Evolutionary conservation across 1,140 invertebrate species (phyloP), one percentile per base, ranked within the genome.

Genomic region (Drosophila novamexicana): DNA sequence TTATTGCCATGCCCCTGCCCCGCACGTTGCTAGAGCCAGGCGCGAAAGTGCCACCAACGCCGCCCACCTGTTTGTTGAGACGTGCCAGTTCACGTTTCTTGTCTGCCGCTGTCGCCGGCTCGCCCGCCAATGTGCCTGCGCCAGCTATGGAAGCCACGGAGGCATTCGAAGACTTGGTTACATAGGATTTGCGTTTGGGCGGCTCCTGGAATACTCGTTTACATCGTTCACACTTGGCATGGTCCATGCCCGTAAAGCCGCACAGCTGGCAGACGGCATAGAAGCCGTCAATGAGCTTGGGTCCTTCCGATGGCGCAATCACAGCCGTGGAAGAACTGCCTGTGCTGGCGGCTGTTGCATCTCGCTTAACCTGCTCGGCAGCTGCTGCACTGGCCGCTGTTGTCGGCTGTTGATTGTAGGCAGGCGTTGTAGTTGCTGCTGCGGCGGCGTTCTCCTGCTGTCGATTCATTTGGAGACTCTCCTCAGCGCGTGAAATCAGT

Each of bases 241-340:
- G 96, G 89, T 96, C 95, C 77, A 94, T 93, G 12, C 95, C 95
- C 49, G 94, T 94, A 75, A 95, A 95, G 18, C 96, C 96, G 81
- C 96, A 97, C 65, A 93, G 93, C 57, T 94, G 94, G 91, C 96
- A 97, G 1, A 96, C 93, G 16, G 96, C 96, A 53, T 95, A 92
- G 91, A 94, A 95, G 42, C 96, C 96, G 16, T 95, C 93, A 16
- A 96, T 93, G 63, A 94, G 94, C 73, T 94, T 95, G 12, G 95
- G 71, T 57, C 83, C 53, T 2, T 83, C 84, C 0, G 64, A 53
- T 8, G 70, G 62, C 7, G 65, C n/a, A n/a, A 18, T 42, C 10
- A 92, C 90, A n/a, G 92, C 81, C 7, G 85, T 77, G 7, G 92
- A 77, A 42, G 91, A 80, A 5, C 92, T 70, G 16, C 49, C 7